These are phyloP conservation scores for Blennius ocellaris DNA, from an alignment of 2,113 vertebrate genomes.

Conservation along the genomic window DNA sequence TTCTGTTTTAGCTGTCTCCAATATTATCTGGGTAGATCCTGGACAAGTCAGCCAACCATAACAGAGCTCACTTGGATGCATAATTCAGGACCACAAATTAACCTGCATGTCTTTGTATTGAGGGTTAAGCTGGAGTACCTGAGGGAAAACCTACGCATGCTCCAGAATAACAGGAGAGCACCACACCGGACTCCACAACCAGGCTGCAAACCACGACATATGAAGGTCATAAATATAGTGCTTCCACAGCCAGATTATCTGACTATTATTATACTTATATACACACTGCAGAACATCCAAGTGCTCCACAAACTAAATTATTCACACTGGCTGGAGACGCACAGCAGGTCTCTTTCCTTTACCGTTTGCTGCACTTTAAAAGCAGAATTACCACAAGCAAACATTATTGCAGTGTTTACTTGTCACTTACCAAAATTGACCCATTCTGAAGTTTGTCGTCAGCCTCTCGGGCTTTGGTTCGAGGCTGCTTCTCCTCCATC, in stretches of 20 bases:
- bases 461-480: neutral
- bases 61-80: no score
- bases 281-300: constrained; percentile 11
- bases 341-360: constrained; percentile 27
- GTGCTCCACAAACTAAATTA: constrained; percentile 48
- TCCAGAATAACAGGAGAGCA: no score
- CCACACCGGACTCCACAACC: no score
- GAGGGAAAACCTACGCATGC: no score
- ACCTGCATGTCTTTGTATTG: no score
- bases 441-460: constrained; percentile 36
- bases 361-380: constrained; percentile 27
- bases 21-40: no score
- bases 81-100: no score
- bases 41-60: no score
- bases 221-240: no score
- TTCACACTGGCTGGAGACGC: constrained; percentile 26
- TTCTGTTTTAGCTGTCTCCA: no score
- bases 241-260: neutral
- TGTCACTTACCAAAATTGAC: constrained; percentile 32
- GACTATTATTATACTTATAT: constrained; percentile 2
- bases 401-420: constrained; percentile 12
- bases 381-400: constrained; percentile 23
- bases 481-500: neutral
- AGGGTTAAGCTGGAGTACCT: no score
- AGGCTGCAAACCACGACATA: no score